Base-by-base conservation (phyloP, 2,113 vertebrate species). In the Otus sunia region DNA sequence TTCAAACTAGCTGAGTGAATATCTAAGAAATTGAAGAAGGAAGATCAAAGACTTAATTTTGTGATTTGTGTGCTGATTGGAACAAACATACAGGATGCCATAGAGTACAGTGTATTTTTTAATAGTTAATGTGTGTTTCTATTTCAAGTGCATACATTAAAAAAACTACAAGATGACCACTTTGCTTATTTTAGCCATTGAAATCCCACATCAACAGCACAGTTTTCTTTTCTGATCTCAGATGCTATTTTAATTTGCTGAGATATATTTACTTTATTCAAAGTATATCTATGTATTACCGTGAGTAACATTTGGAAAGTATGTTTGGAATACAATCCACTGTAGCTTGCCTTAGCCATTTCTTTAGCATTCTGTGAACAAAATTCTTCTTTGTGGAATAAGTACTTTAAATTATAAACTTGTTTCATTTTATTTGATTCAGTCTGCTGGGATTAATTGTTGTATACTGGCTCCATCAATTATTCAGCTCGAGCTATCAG, bases 371-470 rank as follows among this genome's bases (percentile, higher is more conserved):
- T 77, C 13, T 84, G 45, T 34, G 56, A 75, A 4, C 41, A 47
- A 34, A 80, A 64, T 68, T 66, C 27, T 71, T 86, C 36, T 68
- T 39, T 29, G 59, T 69, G 71, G 21, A 73, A n/a, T 4, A 53
- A 80, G 26, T 27, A 5, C 30, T 88, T 59, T n/a, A 60, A 56
- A 76, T 55, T 12, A 29, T 29, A 58, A 59, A n/a, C 43, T 89
- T 63, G 63, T 66, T 74, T 53, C 18, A 2, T 74, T 81, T 63
- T 64, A 43, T 91, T 87, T 37, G 76, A 39, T 88, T 55, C 32
- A 16, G 22, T 83, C 85, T 94, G 62, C 85, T 90, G 95, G 82
- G 78, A 88, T 82, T 90, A 76, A 79, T 83, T 72, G 53, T 52
- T 92, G 64, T 69, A 25, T 87, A 8, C 52, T 78, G 52, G 56